Percentiles rank a stretch among this genome's conserved stretches.
These are phyloP conservation scores for Coptodon rendalli DNA, from an alignment of 2,113 vertebrate species.

Conservation along the genomic window DNA sequence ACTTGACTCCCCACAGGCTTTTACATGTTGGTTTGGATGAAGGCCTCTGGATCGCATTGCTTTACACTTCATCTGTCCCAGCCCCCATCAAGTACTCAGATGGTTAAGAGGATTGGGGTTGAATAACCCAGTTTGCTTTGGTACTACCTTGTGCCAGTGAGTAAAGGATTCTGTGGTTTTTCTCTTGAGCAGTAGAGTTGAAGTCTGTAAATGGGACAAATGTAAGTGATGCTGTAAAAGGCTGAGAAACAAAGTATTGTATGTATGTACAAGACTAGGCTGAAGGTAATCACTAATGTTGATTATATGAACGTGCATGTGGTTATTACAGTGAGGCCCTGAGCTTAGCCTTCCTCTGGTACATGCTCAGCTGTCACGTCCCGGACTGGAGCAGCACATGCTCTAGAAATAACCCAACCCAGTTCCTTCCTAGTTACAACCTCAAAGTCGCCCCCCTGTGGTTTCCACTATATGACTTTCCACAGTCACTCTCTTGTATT, in stretches of 20 bases:
- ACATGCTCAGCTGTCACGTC: conserved; percentile 65
- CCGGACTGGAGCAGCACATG: conserved; percentile 7
- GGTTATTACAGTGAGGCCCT: neutral
- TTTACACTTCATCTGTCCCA: neutral
- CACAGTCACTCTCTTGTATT: neutral
- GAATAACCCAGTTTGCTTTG: conserved; percentile 30
- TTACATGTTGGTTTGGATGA: neutral
- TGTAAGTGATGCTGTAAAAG: neutral
- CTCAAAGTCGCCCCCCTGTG: conserved; percentile 31
- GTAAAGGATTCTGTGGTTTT: neutral
- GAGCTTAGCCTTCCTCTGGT: conserved; percentile 41
- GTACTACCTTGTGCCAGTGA: conserved; percentile 24
- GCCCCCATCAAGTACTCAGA: neutral
- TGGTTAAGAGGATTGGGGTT: conserved; percentile 7
- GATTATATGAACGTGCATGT: conserved; percentile 15
- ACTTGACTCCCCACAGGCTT: conserved; percentile 7
- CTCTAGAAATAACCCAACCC: conserved; percentile 46
- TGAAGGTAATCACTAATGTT: conserved; percentile 33
- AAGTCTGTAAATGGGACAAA: neutral
- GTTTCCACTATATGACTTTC: neutral
- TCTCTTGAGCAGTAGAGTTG: neutral
- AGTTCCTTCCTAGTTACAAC: conserved; percentile 59
- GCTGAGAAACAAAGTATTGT: neutral
- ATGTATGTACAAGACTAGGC: neutral
- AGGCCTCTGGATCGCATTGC: neutral